phyloP scores from a whole-genome alignment of 2,113 vertebrate genomes.

The Platichthys stellatus region DNA sequence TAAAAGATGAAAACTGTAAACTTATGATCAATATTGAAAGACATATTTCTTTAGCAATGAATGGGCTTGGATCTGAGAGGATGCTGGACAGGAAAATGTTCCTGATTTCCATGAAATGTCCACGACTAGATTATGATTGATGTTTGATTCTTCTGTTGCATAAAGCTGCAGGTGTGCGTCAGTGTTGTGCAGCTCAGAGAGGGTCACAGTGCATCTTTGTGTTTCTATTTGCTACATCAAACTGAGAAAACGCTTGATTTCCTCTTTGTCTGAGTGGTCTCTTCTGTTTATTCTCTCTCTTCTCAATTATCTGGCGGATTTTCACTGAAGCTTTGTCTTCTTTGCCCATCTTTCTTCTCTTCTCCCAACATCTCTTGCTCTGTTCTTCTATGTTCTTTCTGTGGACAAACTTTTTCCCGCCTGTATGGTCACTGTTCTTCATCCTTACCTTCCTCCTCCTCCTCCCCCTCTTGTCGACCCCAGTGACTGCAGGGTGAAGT shows the following conservation, averaged over 20 bases:
- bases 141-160: slow-evolving; percentile 10
- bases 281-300: neutral
- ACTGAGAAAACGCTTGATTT: slow-evolving; percentile 4
- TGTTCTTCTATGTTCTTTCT: slow-evolving; percentile 30
- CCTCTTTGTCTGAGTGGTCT: neutral
- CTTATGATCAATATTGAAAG: too few species aligned
- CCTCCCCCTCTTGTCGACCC: slow-evolving; percentile 29
- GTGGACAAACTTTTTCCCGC: slow-evolving; percentile 20
- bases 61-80: too few species aligned
- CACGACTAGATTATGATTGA: slow-evolving; percentile 20
- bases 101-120: neutral
- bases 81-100: neutral
- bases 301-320: slow-evolving; percentile 10
- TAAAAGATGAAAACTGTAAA: too few species aligned
- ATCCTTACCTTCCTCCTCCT: slow-evolving; percentile 19
- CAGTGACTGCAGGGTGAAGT: slow-evolving; percentile 99
- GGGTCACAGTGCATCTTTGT: neutral
- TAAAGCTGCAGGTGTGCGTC: slow-evolving; percentile 10
- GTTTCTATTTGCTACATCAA: slow-evolving; percentile 20
- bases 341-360: neutral
- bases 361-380: neutral
- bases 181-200: neutral
- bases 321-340: neutral
- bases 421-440: slow-evolving; percentile 27
- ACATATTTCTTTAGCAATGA: too few species aligned